Evolutionary conservation across 1,140 invertebrate species (phyloP).

Genomic region (Hycleus cichorii): DNA sequence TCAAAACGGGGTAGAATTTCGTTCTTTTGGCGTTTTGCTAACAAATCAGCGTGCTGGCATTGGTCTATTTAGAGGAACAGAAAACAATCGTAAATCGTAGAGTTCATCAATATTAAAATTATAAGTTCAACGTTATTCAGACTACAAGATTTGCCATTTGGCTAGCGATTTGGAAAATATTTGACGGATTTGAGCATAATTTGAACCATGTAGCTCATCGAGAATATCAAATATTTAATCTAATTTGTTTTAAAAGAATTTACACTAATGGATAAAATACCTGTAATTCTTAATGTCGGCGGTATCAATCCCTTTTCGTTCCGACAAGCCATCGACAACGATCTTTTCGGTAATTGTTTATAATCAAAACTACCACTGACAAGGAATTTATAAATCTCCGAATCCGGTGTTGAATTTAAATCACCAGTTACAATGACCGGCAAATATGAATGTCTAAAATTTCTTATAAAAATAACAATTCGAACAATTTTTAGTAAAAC

Average conservation of each 20-base stretch:
- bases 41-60: conserved; percentile 55
- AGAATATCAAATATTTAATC: too few species aligned
- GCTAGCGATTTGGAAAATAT: too few species aligned
- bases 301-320: conserved; percentile 45
- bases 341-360: conserved; percentile 40
- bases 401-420: conserved; percentile 73
- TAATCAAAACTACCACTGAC: conserved; percentile 58
- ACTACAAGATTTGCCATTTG: background rate
- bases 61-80: conserved; percentile 40
- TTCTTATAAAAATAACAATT: background rate
- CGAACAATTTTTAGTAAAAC: background rate
- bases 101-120: too few species aligned
- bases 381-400: conserved; percentile 65
- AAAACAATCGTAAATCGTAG: too few species aligned
- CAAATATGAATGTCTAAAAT: conserved; percentile 7
- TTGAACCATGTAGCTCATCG: background rate
- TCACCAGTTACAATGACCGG: conserved; percentile 85
- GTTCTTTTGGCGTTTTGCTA: conserved; percentile 37
- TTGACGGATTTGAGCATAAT: background rate
- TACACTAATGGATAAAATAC: conserved; percentile 6
- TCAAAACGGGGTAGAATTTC: conserved; percentile 16
- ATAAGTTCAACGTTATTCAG: too few species aligned
- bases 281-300: conserved; percentile 47
- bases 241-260: too few species aligned
- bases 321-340: background rate